Base-by-base conservation (phyloP, 2,888 invertebrate genomes). In the Drosophila merina region DNA sequence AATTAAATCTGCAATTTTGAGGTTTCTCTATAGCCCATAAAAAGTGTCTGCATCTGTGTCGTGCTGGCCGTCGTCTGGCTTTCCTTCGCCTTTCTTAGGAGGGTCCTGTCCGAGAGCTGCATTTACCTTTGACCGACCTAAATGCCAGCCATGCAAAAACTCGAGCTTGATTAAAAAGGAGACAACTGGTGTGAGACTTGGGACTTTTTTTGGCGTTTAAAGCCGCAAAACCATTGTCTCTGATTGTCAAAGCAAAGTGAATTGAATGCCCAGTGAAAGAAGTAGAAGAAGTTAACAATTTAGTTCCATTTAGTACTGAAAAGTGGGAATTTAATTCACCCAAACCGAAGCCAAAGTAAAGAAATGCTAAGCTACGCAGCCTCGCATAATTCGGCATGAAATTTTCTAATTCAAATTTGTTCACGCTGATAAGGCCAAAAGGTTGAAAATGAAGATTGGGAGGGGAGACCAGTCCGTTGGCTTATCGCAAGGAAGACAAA, bases 1-100 rank as follows among this genome's bases (percentile, higher is more conserved):
- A 90, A 91, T 90, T 88, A 86, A 90, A 91, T 89, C 89, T 90
- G 89, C 89, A 79, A 88, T 86, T 89, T 90, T 83, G 79, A 81
- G 89, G 88, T 87, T 88, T 79, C 81, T 79, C 80, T 60, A 33
- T 83, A 76, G 66, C 86, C 80, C 89, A 90, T 91, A 91, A 91
- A 90, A 91, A 89, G 89, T 86, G 91, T 91, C 91, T 91, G 91
- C 89, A 84, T 84, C 55, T 69, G 76, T 62, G 74, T 60, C 72
- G 42, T 25, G 20, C 40, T 42, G 20, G 12, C 8, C 40, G 12
- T 20, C 63, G 72, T 60, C 72, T 58, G 47, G 49, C 33, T 36
- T 52, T 49, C 49, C 14, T 36, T 49, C 42, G 49, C 25, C 28
- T 50, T 33, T 40, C 57, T 64, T 71, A 30, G 30, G 20, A 38